Evolutionary conservation across 2,797 vertebrate species (phyloP).

Genomic region (Alosa sapidissima): DNA sequence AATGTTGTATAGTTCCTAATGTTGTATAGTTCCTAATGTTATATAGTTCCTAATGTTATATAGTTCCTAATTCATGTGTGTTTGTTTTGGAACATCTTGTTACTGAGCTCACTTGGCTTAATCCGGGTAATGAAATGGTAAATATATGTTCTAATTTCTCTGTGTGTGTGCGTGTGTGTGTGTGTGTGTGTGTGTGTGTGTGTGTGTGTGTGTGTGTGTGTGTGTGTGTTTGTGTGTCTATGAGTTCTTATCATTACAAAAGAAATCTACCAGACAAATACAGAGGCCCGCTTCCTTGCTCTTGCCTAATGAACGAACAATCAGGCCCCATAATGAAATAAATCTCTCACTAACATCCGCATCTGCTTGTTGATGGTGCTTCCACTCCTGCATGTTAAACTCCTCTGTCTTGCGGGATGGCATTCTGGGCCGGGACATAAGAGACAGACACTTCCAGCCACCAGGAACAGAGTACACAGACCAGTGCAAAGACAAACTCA

Average conservation of each 20-base stretch:
- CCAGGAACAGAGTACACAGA: slow-evolving; percentile 32
- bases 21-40: neutral
- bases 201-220: neutral
- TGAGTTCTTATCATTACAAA: neutral
- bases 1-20: too few species aligned
- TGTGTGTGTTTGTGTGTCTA: neutral
- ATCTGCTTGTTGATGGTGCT: neutral
- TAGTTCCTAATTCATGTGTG: neutral
- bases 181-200: neutral
- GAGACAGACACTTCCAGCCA: neutral
- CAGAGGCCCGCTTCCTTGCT: neutral
- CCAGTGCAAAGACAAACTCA: neutral
- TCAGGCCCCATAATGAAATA: neutral
- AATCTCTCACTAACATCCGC: neutral
- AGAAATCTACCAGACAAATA: neutral
- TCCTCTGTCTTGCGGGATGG: neutral
- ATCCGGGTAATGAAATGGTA: neutral
- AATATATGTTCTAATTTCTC: neutral
- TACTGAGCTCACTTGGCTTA: neutral
- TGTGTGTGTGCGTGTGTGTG: neutral
- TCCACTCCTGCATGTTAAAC: slow-evolving; percentile 14
- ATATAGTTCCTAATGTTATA: neutral
- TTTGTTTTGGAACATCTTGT: neutral
- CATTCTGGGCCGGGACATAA: neutral
- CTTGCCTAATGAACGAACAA: neutral